Evolutionary conservation across 2,113 vertebrate genomes (phyloP), one percentile per base, ranked within the genome.

Genomic region (Caloenas nicobarica): DNA sequence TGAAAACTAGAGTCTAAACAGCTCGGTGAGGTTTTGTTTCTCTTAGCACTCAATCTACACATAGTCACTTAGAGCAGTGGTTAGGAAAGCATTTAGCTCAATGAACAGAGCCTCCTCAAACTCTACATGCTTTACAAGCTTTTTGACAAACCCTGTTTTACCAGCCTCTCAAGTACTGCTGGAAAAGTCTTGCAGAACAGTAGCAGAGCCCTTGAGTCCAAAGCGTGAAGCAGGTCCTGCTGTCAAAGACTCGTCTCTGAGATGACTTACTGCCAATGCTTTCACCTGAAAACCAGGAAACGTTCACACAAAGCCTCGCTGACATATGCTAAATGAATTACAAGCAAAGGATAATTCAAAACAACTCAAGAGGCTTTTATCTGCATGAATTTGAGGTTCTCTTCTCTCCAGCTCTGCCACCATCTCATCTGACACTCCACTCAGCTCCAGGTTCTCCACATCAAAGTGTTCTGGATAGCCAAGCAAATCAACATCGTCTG

Each of bases 311-410:
- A 56, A 76, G 44, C 38, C 38, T 60, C 38, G 44, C 62, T 71
- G n/a, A 22, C 16, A 5, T 2, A 11, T 2, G 13, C 16, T 4
- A 42, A 25, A 18, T 7, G 14, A 33, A 36, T 1, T 31, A 10
- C 31, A 71, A 81, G 21, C 28, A 64, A 81, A 80, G n/a, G 38
- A 36, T 26, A 36, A 64, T 23, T 60, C 44, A 81, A 54, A 70
- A 1, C 40, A 38, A 21, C 40, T 34, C 38, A 61, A 81, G 48
- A 31, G 24, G 18, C 13, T 48, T 57, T n/a, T 25, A 57, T 33
- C 26, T 0, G 2, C 16, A 22, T 10, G 23, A 44, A 44, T 9
- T 13, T 19, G 54, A 42, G n/a, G 31, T 22, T 54, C 3, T 34
- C 29, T 24, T 24, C 33, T 10, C 44, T 60, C 53, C 60, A 51